Percentiles rank a stretch among this genome's conserved stretches.
Evolutionary conservation across 1,140 invertebrate species (phyloP).

Genomic region (Achroia grisella): DNA sequence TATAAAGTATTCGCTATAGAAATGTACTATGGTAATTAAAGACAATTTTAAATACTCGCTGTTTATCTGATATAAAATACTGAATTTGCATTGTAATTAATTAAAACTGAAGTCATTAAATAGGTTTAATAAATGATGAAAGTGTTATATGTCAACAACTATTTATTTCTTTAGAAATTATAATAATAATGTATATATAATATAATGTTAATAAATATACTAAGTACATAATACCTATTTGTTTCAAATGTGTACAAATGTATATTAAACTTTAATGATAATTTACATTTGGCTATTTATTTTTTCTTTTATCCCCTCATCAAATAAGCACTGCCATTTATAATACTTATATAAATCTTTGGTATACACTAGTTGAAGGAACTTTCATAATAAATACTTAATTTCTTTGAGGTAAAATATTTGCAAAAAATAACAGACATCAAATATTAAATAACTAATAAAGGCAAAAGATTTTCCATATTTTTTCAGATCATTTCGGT

Average conservation of each 20-base stretch:
- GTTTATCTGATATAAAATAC: constrained; percentile 31
- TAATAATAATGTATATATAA: constrained; percentile 52
- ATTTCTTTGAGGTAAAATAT: too few relatives aligned
- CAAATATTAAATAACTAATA: too few relatives aligned
- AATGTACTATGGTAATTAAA: neutral
- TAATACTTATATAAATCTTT: constrained; percentile 4
- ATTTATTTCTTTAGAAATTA: constrained; percentile 56
- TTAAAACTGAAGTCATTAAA: constrained; percentile 34
- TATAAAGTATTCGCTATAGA: too few relatives aligned
- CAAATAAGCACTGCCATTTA: too few relatives aligned
- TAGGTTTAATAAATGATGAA: constrained; percentile 46
- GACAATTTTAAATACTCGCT: constrained; percentile 47
- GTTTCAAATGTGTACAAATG: constrained; percentile 66
- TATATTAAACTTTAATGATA: constrained; percentile 54
- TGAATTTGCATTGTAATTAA: constrained; percentile 17
- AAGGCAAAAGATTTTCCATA: too few relatives aligned
- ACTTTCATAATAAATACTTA: too few relatives aligned
- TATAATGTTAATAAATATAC: constrained; percentile 25
- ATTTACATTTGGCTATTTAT: constrained; percentile 23
- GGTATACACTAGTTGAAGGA: neutral
- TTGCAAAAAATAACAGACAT: too few relatives aligned
- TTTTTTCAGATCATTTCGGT: too few relatives aligned
- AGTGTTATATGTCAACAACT: constrained; percentile 47
- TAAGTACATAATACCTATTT: constrained; percentile 58
- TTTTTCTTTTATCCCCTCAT: too few relatives aligned